Percentiles rank a stretch among this genome's conserved stretches.
phyloP scores from a whole-genome alignment of 1,140 invertebrate genomes.

The Drosophila miranda region DNA sequence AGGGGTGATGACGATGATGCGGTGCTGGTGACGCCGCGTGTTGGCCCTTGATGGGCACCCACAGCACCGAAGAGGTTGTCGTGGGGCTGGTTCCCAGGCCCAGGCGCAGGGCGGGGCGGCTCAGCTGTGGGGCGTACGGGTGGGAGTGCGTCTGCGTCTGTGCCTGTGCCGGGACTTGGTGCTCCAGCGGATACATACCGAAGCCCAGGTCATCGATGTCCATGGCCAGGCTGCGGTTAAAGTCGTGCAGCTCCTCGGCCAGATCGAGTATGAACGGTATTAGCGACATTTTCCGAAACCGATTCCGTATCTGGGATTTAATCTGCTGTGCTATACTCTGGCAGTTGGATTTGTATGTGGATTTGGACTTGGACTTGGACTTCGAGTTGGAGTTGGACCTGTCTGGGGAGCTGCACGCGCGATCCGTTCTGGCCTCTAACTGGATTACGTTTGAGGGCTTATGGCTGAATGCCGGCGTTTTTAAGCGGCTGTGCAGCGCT shows the following conservation, averaged over 20 bases:
- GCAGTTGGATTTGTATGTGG: background rate
- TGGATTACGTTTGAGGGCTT: conserved; percentile 75
- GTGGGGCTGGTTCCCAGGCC: conserved; percentile 34
- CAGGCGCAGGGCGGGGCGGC: conserved; percentile 47
- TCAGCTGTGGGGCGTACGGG: conserved; percentile 38
- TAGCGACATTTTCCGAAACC: conserved; percentile 60
- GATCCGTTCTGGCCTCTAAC: conserved; percentile 79
- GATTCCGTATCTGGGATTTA: too few relatives aligned
- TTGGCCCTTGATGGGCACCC: conserved; percentile 68
- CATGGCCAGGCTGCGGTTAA: conserved; percentile 71
- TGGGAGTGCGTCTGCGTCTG: conserved; percentile 47
- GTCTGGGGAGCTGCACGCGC: conserved; percentile 36
- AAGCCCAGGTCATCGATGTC: conserved; percentile 74
- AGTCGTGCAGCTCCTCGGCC: conserved; percentile 79
- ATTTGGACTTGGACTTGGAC: conserved; percentile 1
- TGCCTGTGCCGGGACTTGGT: conserved; percentile 28
- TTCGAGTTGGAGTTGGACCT: conserved; percentile 17
- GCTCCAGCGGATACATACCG: conserved; percentile 72
- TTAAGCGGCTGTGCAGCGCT: conserved; percentile 79
- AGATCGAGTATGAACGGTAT: conserved; percentile 80
- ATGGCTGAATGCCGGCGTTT: conserved; percentile 77
- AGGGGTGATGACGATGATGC: conserved; percentile 76
- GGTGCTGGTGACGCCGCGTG: conserved; percentile 6
- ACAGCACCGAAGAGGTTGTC: conserved; percentile 48
- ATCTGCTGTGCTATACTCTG: background rate